phyloP scores from a whole-genome alignment of 2,797 vertebrate genomes.

The Tragelaphus eurycerus region DNA sequence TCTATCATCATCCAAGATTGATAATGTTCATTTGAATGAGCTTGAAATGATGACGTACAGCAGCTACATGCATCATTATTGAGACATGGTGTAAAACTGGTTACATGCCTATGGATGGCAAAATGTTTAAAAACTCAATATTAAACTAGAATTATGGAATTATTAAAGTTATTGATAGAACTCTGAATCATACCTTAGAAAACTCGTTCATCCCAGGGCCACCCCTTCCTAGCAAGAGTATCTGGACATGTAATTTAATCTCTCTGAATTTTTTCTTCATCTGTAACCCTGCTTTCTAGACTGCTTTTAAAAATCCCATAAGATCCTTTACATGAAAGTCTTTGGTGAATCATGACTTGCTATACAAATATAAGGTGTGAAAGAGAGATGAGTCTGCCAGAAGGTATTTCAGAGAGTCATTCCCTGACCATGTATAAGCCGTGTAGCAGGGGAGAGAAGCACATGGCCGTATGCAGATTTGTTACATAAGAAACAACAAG shows the following conservation, averaged over 20 bases:
- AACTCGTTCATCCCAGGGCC: not conserved
- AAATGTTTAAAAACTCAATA: not conserved
- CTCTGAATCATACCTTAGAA: not conserved
- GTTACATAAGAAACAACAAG: not conserved
- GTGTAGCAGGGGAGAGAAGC: not conserved
- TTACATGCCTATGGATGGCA: not conserved
- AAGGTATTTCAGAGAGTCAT: not conserved
- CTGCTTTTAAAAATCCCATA: not conserved
- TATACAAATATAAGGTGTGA: not conserved
- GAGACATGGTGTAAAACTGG: not conserved
- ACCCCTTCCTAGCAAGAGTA: not conserved
- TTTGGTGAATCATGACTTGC: not conserved
- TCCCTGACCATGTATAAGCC: not conserved
- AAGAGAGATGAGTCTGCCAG: not conserved
- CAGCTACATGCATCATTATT: not conserved
- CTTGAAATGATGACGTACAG: not conserved
- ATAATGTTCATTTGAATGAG: not conserved
- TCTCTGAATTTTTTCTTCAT: not conserved
- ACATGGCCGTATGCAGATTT: not conserved
- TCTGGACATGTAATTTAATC: not conserved
- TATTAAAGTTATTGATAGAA: not conserved
- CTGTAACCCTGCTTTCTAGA: not conserved
- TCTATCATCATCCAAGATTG: not conserved
- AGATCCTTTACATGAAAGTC: not conserved
- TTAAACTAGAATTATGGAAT: not conserved